A percentile compares a stretch with the other conserved stretches of the same genome.
Conservation (phyloP, 30 jellyfish, hydroid and myxozoan genomes). For the Turritopsis dohrnii region DNA sequence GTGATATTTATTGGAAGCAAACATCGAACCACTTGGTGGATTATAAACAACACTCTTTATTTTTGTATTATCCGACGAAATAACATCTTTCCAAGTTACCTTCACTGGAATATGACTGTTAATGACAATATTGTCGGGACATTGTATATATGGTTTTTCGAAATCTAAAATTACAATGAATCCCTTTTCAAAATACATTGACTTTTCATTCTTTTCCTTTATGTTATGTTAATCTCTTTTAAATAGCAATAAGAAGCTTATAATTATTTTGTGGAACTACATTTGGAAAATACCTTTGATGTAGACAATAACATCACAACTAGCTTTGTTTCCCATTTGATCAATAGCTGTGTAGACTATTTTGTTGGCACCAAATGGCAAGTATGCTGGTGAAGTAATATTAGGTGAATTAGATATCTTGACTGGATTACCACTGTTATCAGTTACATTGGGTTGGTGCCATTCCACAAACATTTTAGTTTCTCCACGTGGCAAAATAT, state of each 20-base stretch:
- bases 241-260: neutral
- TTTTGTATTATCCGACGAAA: slow-evolving; percentile 49
- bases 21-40: slow-evolving; percentile 82
- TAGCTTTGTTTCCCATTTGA: slow-evolving; percentile 44
- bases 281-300: slow-evolving; percentile 72
- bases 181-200: too few relatives aligned
- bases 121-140: slow-evolving; percentile 76
- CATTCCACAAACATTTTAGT: slow-evolving; percentile 36
- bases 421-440: slow-evolving; percentile 60
- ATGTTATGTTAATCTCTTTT: neutral
- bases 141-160: slow-evolving; percentile 61
- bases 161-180: slow-evolving; percentile 57
- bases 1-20: slow-evolving; percentile 60
- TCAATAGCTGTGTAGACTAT: slow-evolving; percentile 61
- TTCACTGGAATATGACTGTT: slow-evolving; percentile 40
- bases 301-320: slow-evolving; percentile 35
- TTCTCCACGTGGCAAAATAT: slow-evolving; percentile 51
- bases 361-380: slow-evolving; percentile 30
- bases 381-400: slow-evolving; percentile 32
- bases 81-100: slow-evolving; percentile 58
- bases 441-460: slow-evolving; percentile 69
- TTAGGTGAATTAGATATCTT: slow-evolving; percentile 38
- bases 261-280: neutral
- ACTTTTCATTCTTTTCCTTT: too few relatives aligned
- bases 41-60: slow-evolving; percentile 39